Conservation (phyloP, 2,113 vertebrate species). For the Cinclus cinclus region DNA sequence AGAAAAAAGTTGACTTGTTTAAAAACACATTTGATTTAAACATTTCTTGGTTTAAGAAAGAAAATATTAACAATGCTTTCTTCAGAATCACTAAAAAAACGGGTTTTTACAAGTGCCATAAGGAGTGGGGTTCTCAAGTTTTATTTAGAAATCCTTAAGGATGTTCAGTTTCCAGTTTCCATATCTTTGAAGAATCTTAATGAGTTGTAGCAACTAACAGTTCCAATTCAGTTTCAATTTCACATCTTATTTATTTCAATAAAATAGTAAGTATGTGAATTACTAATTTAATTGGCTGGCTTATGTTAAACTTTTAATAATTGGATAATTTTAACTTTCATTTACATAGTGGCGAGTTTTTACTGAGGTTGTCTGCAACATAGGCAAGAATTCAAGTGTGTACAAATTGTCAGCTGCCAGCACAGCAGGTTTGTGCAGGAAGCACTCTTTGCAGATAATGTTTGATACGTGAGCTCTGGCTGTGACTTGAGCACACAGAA, state of each 20-base stretch:
- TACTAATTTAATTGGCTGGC: not conserved
- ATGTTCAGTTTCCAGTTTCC: not conserved
- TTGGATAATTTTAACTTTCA: not conserved
- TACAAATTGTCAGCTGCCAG: not conserved
- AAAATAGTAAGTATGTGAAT: not conserved
- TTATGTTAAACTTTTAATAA: not conserved
- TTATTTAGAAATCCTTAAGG: not conserved
- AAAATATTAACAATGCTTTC: not conserved
- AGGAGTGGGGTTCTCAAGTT: not conserved
- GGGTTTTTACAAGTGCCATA: not conserved
- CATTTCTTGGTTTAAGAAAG: not conserved
- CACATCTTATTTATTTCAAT: not conserved
- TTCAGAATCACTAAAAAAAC: not conserved
- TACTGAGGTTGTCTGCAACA: not conserved
- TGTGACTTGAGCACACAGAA: not conserved
- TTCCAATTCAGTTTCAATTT: not conserved
- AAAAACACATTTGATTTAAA: not conserved
- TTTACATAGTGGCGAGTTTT: not conserved
- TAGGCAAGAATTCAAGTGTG: not conserved
- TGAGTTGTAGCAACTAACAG: not conserved
- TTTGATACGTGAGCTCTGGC: not conserved
- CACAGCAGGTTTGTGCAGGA: accelerated
- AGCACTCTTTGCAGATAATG: not conserved
- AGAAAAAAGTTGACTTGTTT: not conserved
- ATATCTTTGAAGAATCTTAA: not conserved